Evolutionary conservation across 2,113 vertebrate species (phyloP).

Genomic region (Arizona elegans): DNA sequence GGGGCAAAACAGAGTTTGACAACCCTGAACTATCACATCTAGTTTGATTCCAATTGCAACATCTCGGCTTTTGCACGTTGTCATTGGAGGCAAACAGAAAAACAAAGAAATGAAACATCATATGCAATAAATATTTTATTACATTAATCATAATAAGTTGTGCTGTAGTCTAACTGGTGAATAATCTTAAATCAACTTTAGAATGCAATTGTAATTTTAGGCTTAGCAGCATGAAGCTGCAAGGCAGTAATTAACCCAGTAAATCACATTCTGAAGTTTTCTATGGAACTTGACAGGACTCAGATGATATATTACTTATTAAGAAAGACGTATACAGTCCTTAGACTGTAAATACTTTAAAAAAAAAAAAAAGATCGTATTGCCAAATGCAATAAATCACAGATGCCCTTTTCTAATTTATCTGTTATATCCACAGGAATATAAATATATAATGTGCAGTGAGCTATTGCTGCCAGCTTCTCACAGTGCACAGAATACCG

Average conservation of each 20-base stretch:
- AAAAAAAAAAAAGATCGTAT: conserved; percentile 46
- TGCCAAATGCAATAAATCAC: conserved; percentile 62
- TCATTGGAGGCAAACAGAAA: conserved; percentile 48
- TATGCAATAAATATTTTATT: conserved; percentile 71
- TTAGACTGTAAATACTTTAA: background rate
- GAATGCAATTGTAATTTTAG: conserved; percentile 64
- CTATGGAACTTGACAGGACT: conserved; percentile 57
- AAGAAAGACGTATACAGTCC: conserved; percentile 58
- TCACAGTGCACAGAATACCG: conserved; percentile 5
- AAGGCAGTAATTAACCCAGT: conserved; percentile 75
- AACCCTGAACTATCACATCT: background rate
- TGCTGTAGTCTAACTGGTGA: conserved; percentile 62
- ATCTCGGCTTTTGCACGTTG: conserved; percentile 54
- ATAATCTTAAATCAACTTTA: conserved; percentile 75
- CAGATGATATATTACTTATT: conserved; percentile 69
- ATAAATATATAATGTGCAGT: conserved; percentile 37
- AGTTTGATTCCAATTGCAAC: conserved; percentile 39
- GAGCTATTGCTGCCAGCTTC: conserved; percentile 14
- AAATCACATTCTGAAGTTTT: conserved; percentile 69
- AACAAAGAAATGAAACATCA: conserved; percentile 48
- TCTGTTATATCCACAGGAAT: conserved; percentile 46
- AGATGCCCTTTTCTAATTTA: conserved; percentile 41
- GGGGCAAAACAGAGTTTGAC: too few relatives aligned
- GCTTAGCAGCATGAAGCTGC: conserved; percentile 65
- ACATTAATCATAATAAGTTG: conserved; percentile 70